Evolutionary conservation across 1,140 invertebrate genomes (phyloP).

Genomic region (Agrypnia vestita): DNA sequence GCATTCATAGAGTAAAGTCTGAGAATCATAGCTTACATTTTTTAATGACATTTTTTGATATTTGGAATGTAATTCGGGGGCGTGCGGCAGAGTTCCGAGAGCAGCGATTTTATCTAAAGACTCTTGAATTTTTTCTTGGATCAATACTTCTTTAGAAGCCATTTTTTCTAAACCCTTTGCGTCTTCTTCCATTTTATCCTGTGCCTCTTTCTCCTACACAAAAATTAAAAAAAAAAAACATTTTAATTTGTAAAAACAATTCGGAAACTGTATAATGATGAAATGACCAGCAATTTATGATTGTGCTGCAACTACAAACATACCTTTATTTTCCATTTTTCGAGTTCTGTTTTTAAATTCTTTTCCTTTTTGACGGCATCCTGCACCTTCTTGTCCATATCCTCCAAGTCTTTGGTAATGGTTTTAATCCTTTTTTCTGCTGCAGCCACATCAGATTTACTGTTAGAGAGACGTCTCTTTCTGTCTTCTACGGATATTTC

Average conservation of each 20-base stretch:
- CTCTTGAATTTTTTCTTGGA: conserved; percentile 96
- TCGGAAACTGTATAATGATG: background rate
- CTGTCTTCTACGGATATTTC: conserved; percentile 97
- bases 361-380: conserved; percentile 84
- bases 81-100: conserved; percentile 90
- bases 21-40: conserved; percentile 74
- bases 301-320: background rate
- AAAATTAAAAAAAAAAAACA: background rate
- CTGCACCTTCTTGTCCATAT: conserved; percentile 77
- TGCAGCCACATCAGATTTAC: conserved; percentile 84
- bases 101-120: conserved; percentile 96
- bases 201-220: conserved; percentile 89
- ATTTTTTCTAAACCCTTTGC: conserved; percentile 97
- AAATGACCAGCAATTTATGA: background rate
- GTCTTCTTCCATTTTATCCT: conserved; percentile 97
- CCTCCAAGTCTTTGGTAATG: conserved; percentile 86
- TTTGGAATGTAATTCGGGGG: conserved; percentile 91
- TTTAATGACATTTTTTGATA: conserved; percentile 92
- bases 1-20: conserved; percentile 7
- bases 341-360: conserved; percentile 81
- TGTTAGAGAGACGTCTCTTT: conserved; percentile 89
- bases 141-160: conserved; percentile 93
- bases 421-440: conserved; percentile 88
- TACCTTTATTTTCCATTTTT: conserved; percentile 85
- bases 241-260: background rate